Evolutionary conservation across 2,113 vertebrate genomes (phyloP).

Genomic region (Trachemys scripta): DNA sequence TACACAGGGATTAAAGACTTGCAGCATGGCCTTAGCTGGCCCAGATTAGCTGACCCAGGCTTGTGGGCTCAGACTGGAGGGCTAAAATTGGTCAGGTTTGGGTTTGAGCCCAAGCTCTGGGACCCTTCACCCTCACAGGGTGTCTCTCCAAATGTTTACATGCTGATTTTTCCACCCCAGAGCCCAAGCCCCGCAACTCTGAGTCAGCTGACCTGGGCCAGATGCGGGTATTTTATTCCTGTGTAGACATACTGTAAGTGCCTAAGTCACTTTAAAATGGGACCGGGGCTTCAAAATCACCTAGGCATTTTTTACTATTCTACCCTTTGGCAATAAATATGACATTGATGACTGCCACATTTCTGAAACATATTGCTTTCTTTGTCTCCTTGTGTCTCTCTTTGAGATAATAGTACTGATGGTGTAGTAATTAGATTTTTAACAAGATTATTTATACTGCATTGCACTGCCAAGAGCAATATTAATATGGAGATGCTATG

Average conservation of each 20-base stretch:
- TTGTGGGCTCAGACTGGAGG: not conserved
- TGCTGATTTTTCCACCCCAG: not conserved
- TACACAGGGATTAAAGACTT: not conserved
- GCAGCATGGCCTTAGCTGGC: not conserved
- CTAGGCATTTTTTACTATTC: not conserved
- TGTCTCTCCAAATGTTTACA: not conserved
- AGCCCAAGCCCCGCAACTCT: not conserved
- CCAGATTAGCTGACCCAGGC: not conserved
- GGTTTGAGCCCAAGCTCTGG: not conserved
- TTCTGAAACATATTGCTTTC: not conserved
- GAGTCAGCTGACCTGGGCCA: not conserved
- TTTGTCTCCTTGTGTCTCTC: not conserved
- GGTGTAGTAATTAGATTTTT: conserved; percentile 43
- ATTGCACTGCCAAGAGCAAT: conserved; percentile 63
- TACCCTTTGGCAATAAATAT: not conserved
- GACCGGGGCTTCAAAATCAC: not conserved
- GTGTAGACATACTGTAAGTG: not conserved
- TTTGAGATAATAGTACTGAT: conserved; percentile 37
- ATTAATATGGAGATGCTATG: conserved; percentile 43
- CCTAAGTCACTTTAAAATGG: not conserved
- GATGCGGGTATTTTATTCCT: not conserved
- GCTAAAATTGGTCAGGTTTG: not conserved
- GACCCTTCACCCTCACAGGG: not conserved
- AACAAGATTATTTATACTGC: conserved; percentile 16
- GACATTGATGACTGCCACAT: not conserved